Percentiles rank a stretch among this genome's conserved stretches.
Evolutionary conservation across 2,888 invertebrate genomes (phyloP).

Genomic region (Scrobipalpa atriplicella): DNA sequence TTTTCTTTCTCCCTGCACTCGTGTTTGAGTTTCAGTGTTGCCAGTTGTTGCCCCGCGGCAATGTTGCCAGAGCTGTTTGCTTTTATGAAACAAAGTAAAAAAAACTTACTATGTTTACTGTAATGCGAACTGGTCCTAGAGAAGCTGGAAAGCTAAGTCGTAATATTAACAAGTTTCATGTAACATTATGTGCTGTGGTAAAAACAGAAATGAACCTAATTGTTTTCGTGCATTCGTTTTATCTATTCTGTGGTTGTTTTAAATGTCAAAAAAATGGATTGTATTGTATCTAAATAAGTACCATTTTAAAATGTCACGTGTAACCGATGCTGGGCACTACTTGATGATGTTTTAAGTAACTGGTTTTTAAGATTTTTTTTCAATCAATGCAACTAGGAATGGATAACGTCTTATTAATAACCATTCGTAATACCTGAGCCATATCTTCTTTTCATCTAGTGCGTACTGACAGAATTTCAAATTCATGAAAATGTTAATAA

Average conservation of each 20-base stretch:
- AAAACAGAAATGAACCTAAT: no score
- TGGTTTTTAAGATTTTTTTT: no score
- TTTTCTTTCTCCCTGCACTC: conserved; percentile 47
- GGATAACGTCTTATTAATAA: no score
- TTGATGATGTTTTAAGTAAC: no score
- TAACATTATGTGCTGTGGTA: no score
- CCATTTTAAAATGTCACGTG: no score
- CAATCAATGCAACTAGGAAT: no score
- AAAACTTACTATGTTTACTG: neutral
- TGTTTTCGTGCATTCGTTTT: no score
- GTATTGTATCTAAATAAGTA: no score
- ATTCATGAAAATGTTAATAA: conserved; percentile 73
- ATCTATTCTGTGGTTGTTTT: no score
- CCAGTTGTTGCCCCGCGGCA: conserved; percentile 24
- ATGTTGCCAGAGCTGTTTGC: conserved; percentile 33
- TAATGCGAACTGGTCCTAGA: neutral
- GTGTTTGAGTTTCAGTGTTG: conserved; percentile 33
- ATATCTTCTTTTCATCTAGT: neutral
- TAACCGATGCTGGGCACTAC: no score
- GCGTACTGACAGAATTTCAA: conserved; percentile 56
- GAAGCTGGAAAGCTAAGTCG: neutral
- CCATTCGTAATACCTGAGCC: neutral
- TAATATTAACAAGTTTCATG: neutral
- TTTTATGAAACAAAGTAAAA: conserved; percentile 14
- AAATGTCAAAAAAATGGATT: neutral